phyloP scores from a whole-genome alignment of 2,888 invertebrate species.

The Itoplectis maculator region DNA sequence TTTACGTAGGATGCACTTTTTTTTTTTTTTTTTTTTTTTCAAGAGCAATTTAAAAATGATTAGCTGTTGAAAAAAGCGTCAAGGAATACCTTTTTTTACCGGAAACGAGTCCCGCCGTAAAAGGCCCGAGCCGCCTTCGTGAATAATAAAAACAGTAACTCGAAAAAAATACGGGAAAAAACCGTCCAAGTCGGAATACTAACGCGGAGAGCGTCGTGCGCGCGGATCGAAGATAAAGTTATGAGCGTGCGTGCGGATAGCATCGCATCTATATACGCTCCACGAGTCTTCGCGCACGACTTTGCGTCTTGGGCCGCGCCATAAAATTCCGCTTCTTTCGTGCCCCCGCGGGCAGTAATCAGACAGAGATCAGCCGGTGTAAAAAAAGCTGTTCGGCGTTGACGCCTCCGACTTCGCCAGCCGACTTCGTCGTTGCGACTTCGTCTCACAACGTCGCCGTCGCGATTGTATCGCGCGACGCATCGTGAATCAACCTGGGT shows the following conservation, averaged over 20 bases:
- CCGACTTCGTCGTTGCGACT: background rate
- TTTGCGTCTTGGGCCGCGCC: background rate
- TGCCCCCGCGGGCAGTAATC: slow-evolving; percentile 17
- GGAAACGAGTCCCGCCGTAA: no score
- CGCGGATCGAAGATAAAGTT: slow-evolving; percentile 19
- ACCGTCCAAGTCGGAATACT: background rate
- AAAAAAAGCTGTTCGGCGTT: background rate
- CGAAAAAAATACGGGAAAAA: background rate
- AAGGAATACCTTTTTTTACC: no score
- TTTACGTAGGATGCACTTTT: no score
- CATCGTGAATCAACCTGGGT: background rate
- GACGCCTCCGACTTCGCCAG: slow-evolving; percentile 1
- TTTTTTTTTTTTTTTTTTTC: no score
- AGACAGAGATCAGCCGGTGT: slow-evolving; percentile 4
- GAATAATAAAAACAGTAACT: background rate
- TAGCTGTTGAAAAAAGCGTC: no score
- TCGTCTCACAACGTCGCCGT: background rate
- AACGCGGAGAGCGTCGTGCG: no score
- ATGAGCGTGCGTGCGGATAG: slow-evolving; percentile 12
- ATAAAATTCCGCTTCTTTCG: slow-evolving; percentile 5
- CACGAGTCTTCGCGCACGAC: background rate
- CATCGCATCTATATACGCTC: background rate
- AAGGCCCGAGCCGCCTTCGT: no score
- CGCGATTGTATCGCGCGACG: slow-evolving; percentile 4
- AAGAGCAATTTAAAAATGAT: no score